Base-by-base conservation (phyloP, 2,797 vertebrate genomes). In the Hirundo rustica region DNA sequence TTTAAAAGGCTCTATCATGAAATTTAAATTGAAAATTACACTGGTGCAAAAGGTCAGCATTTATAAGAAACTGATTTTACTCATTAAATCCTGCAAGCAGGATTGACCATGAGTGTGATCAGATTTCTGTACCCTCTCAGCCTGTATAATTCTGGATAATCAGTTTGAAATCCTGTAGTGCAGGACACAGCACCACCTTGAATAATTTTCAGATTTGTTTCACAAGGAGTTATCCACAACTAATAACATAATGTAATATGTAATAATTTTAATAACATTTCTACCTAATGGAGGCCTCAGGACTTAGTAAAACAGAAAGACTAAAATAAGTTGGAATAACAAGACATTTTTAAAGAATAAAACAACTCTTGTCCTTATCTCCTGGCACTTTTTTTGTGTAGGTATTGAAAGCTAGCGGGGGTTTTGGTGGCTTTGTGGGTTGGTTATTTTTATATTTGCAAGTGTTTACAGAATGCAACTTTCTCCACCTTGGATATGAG, bases 11-110 rank as follows among this genome's bases (percentile, higher is more conserved):
- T 79, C 45, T 36, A 4, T 53, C 86, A 61, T 40, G 25, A 91
- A 89, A 91, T 67, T 66, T 90, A 84, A 91, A 90, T 65, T 50
- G 74, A 92, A 88, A 93, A 89, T 65, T 71, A 57, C 38, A 29
- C 11, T 60, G 36, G 22, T 60, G 29, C 34, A 53, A 70, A 67
- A 89, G 74, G n/a, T 60, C 70, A 78, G 44, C 15, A 44, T 38
- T 61, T 54, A 36, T 13, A 57, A 87, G 45, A 64, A 91, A 61
- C 26, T 40, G 16, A 53, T 93, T 93, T 93, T 95, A 86, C 60
- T 78, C 40, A 44, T 45, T 60, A 26, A 86, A 95, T 58, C 23
- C 44, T 1, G 3, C 55, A 30, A 50, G 55, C 17, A 84, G 67
- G 40, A 44, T 32, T 81, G 58, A 58, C 34, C 2, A 19, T 53